Percentiles rank a stretch among this genome's conserved stretches.
Conservation (phyloP, 1,140 invertebrate species). For the Phthorimaea operculella region DNA sequence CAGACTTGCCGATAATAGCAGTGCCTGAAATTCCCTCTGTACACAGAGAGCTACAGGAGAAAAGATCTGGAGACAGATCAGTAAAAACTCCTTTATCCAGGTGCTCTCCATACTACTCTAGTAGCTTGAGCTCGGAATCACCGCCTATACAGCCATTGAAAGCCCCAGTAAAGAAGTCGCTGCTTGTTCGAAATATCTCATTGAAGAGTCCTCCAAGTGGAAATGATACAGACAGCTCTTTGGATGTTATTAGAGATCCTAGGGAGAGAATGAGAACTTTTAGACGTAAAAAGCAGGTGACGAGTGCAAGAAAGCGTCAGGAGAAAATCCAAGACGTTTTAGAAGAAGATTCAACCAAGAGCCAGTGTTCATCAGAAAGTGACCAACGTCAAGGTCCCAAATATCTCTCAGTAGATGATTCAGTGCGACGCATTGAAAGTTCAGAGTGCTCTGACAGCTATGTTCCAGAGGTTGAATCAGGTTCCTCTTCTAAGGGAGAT, state of each 20-base stretch:
- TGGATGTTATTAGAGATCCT: conserved; percentile 72
- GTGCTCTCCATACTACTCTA: conserved; percentile 77
- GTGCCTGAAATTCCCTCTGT: conserved; percentile 56
- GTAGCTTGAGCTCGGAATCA: conserved; percentile 75
- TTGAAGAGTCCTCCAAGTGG: conserved; percentile 75
- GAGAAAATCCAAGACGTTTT: conserved; percentile 68
- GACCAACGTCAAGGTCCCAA: conserved; percentile 59
- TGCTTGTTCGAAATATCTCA: conserved; percentile 61
- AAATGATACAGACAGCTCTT: conserved; percentile 75
- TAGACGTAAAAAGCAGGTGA: conserved; percentile 71
- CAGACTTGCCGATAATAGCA: conserved; percentile 55
- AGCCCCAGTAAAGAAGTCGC: conserved; percentile 68
- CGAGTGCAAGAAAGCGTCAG: conserved; percentile 66
- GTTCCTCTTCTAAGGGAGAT: conserved; percentile 69
- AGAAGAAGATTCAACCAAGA: conserved; percentile 66
- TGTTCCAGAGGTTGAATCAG: conserved; percentile 73
- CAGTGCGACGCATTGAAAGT: conserved; percentile 63
- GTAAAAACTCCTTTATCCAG: conserved; percentile 68
- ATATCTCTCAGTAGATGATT: conserved; percentile 51
- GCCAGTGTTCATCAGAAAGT: conserved; percentile 66
- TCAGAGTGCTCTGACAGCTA: conserved; percentile 75
- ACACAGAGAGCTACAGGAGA: conserved; percentile 60
- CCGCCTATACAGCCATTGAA: conserved; percentile 72
- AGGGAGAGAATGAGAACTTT: conserved; percentile 71
- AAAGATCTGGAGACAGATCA: conserved; percentile 49